phyloP scores from a whole-genome alignment of 2,888 invertebrate species.

The Scaptomyza flava region DNA sequence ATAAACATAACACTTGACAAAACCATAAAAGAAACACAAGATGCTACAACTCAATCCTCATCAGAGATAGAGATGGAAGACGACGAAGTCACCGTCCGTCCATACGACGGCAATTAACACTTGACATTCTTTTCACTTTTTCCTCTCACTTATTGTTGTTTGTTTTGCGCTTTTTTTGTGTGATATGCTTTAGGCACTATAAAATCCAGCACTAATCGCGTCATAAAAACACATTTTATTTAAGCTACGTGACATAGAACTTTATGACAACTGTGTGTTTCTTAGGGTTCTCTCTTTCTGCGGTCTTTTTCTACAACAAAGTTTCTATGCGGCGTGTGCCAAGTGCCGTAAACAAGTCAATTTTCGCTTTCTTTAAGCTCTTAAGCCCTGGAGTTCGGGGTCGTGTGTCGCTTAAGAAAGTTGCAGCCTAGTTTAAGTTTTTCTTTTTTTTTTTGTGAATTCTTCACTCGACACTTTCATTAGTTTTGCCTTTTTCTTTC shows the following conservation, averaged over 20 bases:
- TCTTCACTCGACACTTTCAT: slow-evolving; percentile 62
- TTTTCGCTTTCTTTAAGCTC: slow-evolving; percentile 67
- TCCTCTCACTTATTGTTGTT: slow-evolving; percentile 24
- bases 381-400: slow-evolving; percentile 24
- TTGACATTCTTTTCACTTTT: slow-evolving; percentile 79
- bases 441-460: slow-evolving; percentile 12
- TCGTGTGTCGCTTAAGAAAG: slow-evolving; percentile 43
- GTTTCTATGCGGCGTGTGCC: slow-evolving; percentile 45
- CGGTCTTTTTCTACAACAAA: no score
- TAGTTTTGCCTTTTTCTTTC: slow-evolving; percentile 11
- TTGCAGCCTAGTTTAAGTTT: slow-evolving; percentile 46
- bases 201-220: slow-evolving; percentile 71
- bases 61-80: slow-evolving; percentile 37
- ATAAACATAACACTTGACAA: slow-evolving; percentile 54
- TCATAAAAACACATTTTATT: slow-evolving; percentile 77
- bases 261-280: slow-evolving; percentile 50
- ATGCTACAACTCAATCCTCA: slow-evolving; percentile 71
- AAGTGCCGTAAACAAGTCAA: slow-evolving; percentile 37
- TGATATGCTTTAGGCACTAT: slow-evolving; percentile 68
- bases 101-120: slow-evolving; percentile 72
- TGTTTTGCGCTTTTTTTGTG: slow-evolving; percentile 21
- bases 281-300: slow-evolving; percentile 25
- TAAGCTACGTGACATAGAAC: slow-evolving; percentile 70
- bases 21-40: slow-evolving; percentile 40
- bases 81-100: slow-evolving; percentile 43